Percentiles rank a stretch among this genome's conserved stretches.
Conservation (phyloP, 2,888 invertebrate species). For the Eueremaeus valkanovi region DNA sequence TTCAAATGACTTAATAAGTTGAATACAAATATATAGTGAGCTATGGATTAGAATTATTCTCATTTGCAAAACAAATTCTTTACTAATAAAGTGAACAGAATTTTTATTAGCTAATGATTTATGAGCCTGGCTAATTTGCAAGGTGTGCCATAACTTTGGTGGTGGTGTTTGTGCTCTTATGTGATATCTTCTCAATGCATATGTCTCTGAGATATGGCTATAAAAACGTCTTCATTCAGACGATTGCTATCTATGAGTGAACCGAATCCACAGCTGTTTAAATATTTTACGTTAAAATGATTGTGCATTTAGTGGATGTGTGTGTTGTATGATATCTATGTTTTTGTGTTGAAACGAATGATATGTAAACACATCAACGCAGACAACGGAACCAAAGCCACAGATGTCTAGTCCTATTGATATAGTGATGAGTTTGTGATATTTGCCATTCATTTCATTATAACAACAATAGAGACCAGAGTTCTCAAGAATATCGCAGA, state of each 20-base stretch:
- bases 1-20: too few relatives aligned
- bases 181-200: background rate
- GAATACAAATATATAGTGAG: too few relatives aligned
- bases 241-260: background rate
- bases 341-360: background rate
- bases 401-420: conserved; percentile 32
- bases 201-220: background rate
- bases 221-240: conserved; percentile 3
- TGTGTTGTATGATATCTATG: background rate
- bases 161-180: background rate
- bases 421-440: background rate
- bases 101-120: background rate
- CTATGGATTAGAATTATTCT: too few relatives aligned
- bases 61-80: too few relatives aligned
- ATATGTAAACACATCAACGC: background rate
- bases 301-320: conserved; percentile 24
- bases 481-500: too few relatives aligned
- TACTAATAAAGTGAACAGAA: background rate
- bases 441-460: background rate
- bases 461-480: background rate
- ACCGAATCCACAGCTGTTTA: conserved; percentile 25
- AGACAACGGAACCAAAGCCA: background rate
- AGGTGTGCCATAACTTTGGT: background rate
- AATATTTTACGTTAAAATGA: conserved; percentile 32
- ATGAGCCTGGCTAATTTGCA: background rate